These are phyloP conservation scores for Siderastrea radians DNA, from an alignment of 92 coral and sea anemone genomes.

Conservation along the genomic window DNA sequence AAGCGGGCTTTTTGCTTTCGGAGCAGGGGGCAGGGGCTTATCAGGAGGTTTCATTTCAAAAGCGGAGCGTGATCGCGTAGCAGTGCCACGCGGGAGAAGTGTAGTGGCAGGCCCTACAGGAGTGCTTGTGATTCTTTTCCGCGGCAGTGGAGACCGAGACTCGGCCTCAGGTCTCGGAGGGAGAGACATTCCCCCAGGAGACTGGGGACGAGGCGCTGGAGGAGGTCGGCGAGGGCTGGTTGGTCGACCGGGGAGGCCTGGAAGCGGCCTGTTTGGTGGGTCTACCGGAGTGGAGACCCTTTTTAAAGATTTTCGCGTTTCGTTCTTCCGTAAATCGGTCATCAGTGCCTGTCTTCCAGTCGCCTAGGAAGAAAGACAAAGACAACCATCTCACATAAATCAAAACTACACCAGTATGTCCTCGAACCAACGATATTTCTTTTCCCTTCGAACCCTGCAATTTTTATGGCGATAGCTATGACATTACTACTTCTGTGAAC, in stretches of 20 bases:
- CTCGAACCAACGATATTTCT: too few species aligned
- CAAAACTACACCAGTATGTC: too few species aligned
- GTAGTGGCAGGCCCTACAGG: slow-evolving; percentile 33
- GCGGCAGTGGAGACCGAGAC: slow-evolving; percentile 32
- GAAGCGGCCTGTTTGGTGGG: slow-evolving; percentile 68
- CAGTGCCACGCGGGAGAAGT: neutral
- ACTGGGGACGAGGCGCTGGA: slow-evolving; percentile 31
- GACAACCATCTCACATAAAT: neutral
- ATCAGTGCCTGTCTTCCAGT: slow-evolving; percentile 76
- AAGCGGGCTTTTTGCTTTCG: slow-evolving; percentile 64
- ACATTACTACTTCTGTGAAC: too few species aligned
- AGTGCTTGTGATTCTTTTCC: neutral
- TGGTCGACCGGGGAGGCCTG: slow-evolving; percentile 58
- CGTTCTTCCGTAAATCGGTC: slow-evolving; percentile 85
- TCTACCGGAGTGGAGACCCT: slow-evolving; percentile 57
- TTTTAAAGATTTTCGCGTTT: slow-evolving; percentile 89
- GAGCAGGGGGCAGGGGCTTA: slow-evolving; percentile 90
- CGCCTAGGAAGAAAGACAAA: slow-evolving; percentile 42
- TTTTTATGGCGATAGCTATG: too few species aligned
- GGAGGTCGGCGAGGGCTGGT: slow-evolving; percentile 51
- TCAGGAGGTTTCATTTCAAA: slow-evolving; percentile 81
- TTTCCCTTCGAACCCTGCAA: too few species aligned
- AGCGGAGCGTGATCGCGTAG: slow-evolving; percentile 11
- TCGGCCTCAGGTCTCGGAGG: neutral
- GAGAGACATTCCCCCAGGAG: neutral